These are phyloP conservation scores for Scelioninae gen. 1 DNA, from an alignment of 2,888 invertebrate genomes.

Conservation along the genomic window DNA sequence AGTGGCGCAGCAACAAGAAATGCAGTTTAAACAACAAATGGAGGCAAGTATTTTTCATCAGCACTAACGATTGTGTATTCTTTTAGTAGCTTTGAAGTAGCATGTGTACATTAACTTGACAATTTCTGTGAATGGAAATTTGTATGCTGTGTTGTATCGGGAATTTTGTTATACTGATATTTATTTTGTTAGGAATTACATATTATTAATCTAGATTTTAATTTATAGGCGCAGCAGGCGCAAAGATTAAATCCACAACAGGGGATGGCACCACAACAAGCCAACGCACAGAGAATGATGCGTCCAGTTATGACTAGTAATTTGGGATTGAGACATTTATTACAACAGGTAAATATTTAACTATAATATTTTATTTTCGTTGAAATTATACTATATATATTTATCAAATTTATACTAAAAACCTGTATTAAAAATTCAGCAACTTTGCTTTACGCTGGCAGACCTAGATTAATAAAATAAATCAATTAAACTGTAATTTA, in stretches of 20 bases:
- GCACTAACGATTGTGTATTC: conserved; percentile 30
- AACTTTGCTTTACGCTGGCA: no score
- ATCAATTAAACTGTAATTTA: no score
- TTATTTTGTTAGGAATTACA: not conserved
- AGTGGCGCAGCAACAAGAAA: conserved; percentile 91
- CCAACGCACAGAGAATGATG: conserved; percentile 88
- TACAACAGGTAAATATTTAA: conserved; percentile 88
- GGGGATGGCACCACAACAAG: conserved; percentile 82
- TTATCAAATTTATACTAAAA: no score
- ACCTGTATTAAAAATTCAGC: no score
- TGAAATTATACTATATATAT: not conserved
- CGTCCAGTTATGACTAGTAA: conserved; percentile 91
- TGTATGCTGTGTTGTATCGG: not conserved
- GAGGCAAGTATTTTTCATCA: conserved; percentile 85
- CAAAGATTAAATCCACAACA: conserved; percentile 80
- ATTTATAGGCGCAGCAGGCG: conserved; percentile 81
- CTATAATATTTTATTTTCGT: not conserved
- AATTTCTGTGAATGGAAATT: conserved; percentile 6
- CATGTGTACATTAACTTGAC: conserved; percentile 17
- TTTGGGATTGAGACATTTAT: conserved; percentile 91
- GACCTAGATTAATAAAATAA: no score
- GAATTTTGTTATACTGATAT: not conserved
- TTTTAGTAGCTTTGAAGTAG: conserved; percentile 18
- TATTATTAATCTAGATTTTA: not conserved
- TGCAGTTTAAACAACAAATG: conserved; percentile 90